Evolutionary conservation across 2,888 invertebrate genomes (phyloP), one percentile per base, ranked within the genome.

Genomic region (Idaea aversata): DNA sequence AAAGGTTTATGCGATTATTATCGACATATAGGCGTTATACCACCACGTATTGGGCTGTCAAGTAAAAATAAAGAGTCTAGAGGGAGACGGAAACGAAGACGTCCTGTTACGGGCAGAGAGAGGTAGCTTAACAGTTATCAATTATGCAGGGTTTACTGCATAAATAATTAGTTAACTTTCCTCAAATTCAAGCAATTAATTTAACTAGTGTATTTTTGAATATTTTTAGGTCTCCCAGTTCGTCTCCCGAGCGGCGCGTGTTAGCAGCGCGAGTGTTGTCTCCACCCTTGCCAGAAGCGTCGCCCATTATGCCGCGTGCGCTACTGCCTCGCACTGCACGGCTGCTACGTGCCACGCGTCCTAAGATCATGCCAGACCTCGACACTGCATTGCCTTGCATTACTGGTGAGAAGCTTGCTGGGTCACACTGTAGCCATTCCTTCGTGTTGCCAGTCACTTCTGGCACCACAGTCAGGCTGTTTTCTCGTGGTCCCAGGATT

Each of bases 1-100:
- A 94, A 93, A 85, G 91, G 93, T 68, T 85, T 94, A 72, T 94
- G 94, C 76, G 94, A 94, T 82, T 94, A 94, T 83, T 94, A 94
- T 82, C 88, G 94, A 67, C 94, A 94, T 77, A 87, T 93, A 72
- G 91, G 93, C 67, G 91, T 94, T 74, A 92, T 94, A 74, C 93
- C 94, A 64, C 93, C 93, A 69, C 90, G 88, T 7, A 74, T 84
- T 13, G 81, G 88, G 59, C 78, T 81, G 61, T 77, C 84, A 57
- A 78, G 71, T 67, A 91, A 91, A 77, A 90, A 89, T 72, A 87
- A 86, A 67, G 88, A 88, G 15, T 73, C 77, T 3, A 78, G 90
- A 10, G 83, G 89, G 15, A 78, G 90, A 36, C 82, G 86, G 4
- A 83, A 90, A 16, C 80, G 86, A 58, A 81, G 86, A 68, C 81